Evolutionary conservation across 2,113 vertebrate species (phyloP).

Genomic region (Gobiocypris rarus): DNA sequence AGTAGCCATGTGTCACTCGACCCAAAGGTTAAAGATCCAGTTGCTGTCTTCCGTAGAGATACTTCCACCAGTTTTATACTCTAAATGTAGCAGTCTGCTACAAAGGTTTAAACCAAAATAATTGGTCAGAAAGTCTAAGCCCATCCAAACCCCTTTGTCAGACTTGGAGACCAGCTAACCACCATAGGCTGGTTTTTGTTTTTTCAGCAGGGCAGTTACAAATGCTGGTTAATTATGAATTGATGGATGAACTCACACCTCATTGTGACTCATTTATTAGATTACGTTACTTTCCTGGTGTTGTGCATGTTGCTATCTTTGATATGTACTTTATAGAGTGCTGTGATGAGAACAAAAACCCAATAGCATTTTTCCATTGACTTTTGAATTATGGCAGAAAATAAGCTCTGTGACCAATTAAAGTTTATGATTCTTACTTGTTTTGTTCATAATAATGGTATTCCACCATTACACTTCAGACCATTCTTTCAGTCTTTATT

Average conservation of each 20-base stretch:
- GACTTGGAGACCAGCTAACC: background rate
- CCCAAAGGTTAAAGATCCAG: background rate
- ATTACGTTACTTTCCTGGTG: background rate
- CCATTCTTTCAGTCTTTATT: too few relatives aligned
- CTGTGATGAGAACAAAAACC: too few relatives aligned
- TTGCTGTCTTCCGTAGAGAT: background rate
- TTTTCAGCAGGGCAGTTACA: too few relatives aligned
- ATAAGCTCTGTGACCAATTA: too few relatives aligned
- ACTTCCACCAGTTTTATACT: background rate
- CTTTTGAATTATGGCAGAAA: too few relatives aligned
- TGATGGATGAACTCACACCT: background rate
- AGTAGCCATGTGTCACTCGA: too few relatives aligned
- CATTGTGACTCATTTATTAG: background rate
- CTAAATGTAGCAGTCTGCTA: background rate
- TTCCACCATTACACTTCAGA: too few relatives aligned
- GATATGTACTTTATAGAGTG: too few relatives aligned
- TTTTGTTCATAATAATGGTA: too few relatives aligned
- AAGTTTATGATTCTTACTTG: too few relatives aligned
- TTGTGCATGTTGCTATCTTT: background rate
- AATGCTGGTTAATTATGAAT: background rate
- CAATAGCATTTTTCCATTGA: too few relatives aligned
- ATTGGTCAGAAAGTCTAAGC: background rate
- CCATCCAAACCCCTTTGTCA: background rate
- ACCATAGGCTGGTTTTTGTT: too few relatives aligned
- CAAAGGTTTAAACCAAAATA: background rate